Percentiles rank a stretch among this genome's conserved stretches.
Conservation (phyloP, 23 tunicate species). For the Styela clava region DNA sequence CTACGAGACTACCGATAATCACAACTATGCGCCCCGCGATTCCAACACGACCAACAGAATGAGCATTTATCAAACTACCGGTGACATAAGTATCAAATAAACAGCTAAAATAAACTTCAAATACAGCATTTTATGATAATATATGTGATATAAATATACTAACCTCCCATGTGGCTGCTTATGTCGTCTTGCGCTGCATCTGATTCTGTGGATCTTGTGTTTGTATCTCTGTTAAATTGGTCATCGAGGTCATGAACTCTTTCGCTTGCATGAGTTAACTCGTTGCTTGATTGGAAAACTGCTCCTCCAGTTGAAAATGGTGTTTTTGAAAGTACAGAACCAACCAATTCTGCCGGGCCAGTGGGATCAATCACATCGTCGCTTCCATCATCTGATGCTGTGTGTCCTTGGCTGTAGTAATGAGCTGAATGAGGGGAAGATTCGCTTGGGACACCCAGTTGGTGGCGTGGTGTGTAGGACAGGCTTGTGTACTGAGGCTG, state of each 20-base stretch:
- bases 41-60: too few relatives aligned
- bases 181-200: slow-evolving; percentile 12
- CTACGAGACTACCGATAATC: not conserved
- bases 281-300: not conserved
- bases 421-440: slow-evolving; percentile 18
- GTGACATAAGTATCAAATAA: too few relatives aligned
- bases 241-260: not conserved
- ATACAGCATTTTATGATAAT: too few relatives aligned
- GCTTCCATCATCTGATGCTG: slow-evolving; percentile 16
- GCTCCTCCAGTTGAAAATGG: not conserved
- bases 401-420: slow-evolving; percentile 1
- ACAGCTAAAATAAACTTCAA: too few relatives aligned
- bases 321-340: not conserved
- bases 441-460: slow-evolving; percentile 5
- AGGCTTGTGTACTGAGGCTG: slow-evolving; percentile 9
- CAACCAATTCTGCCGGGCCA: slow-evolving; percentile 9
- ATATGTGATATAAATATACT: not conserved
- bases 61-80: too few relatives aligned
- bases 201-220: slow-evolving; percentile 9
- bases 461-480: slow-evolving; percentile 8
- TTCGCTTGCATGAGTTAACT: not conserved
- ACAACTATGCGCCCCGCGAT: too few relatives aligned
- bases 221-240: not conserved
- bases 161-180: slow-evolving; percentile 33
- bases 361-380: slow-evolving; percentile 16